phyloP scores from a whole-genome alignment of 2,888 invertebrate species.

The Phorcus lineatus region DNA sequence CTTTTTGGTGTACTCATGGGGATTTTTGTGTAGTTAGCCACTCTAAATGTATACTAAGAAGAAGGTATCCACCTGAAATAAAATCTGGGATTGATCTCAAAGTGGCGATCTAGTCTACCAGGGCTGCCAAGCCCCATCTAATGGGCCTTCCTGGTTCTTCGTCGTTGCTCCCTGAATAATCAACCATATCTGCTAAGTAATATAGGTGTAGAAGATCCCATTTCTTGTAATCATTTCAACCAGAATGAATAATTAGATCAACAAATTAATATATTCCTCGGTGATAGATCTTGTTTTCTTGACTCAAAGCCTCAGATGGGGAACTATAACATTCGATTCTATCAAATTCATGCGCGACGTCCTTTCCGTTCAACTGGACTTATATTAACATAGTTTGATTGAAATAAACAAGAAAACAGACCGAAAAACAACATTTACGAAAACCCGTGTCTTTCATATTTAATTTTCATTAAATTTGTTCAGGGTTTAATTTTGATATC shows the following conservation, averaged over 20 bases:
- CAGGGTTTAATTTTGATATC: constrained; percentile 37
- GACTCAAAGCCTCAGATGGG: constrained; percentile 20
- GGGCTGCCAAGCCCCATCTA: constrained; percentile 37
- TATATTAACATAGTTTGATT: too few species aligned
- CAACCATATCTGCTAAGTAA: constrained; percentile 23
- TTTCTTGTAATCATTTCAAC: constrained; percentile 17
- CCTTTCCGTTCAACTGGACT: background rate
- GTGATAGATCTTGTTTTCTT: constrained; percentile 26
- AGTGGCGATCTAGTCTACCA: constrained; percentile 26
- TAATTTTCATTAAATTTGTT: background rate
- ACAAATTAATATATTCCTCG: constrained; percentile 24
- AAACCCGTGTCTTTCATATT: too few species aligned
- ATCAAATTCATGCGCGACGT: constrained; percentile 13
- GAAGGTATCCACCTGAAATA: constrained; percentile 20
- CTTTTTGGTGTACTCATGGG: constrained; percentile 61
- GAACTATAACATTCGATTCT: constrained; percentile 27
- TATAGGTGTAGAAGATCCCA: background rate
- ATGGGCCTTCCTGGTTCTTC: constrained; percentile 35
- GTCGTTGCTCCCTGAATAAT: constrained; percentile 27
- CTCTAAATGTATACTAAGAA: constrained; percentile 12
- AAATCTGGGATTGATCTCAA: constrained; percentile 21
- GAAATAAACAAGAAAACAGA: too few species aligned
- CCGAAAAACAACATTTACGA: too few species aligned
- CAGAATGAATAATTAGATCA: constrained; percentile 6
- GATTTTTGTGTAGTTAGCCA: constrained; percentile 30